Percentiles rank a stretch among this genome's conserved stretches.
phyloP scores from a whole-genome alignment of 1,140 invertebrate genomes.

The Bicyclus anynana region DNA sequence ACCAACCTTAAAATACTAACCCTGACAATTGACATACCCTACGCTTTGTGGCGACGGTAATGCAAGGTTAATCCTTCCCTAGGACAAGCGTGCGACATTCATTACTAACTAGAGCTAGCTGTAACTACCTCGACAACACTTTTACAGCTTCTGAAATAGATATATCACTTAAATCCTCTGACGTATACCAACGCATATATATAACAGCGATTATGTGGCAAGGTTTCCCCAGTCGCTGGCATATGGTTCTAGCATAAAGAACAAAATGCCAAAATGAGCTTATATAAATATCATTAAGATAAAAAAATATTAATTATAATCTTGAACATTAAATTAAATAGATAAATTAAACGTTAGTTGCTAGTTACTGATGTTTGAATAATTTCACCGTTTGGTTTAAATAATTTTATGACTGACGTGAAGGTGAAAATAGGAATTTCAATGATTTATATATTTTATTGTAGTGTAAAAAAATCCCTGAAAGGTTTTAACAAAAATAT shows the following conservation, averaged over 20 bases:
- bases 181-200: conserved; percentile 22
- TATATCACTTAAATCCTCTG: conserved; percentile 24
- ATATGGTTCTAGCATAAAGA: conserved; percentile 11
- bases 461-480: background rate
- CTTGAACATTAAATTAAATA: background rate
- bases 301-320: background rate
- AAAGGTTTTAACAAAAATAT: background rate
- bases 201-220: conserved; percentile 18
- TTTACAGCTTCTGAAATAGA: conserved; percentile 25
- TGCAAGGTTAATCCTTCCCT: conserved; percentile 4
- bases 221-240: conserved; percentile 21
- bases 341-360: background rate
- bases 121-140: conserved; percentile 19
- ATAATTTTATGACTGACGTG: background rate
- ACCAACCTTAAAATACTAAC: background rate
- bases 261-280: conserved; percentile 4
- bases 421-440: background rate
- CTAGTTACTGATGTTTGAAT: background rate
- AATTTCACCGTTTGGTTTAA: background rate
- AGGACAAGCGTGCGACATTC: conserved; percentile 15
- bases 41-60: background rate
- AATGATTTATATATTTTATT: background rate
- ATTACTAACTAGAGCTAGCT: background rate
- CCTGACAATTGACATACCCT: background rate
- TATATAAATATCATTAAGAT: no score